phyloP scores from a whole-genome alignment of 2,113 vertebrate species.

The Leptosomus discolor region DNA sequence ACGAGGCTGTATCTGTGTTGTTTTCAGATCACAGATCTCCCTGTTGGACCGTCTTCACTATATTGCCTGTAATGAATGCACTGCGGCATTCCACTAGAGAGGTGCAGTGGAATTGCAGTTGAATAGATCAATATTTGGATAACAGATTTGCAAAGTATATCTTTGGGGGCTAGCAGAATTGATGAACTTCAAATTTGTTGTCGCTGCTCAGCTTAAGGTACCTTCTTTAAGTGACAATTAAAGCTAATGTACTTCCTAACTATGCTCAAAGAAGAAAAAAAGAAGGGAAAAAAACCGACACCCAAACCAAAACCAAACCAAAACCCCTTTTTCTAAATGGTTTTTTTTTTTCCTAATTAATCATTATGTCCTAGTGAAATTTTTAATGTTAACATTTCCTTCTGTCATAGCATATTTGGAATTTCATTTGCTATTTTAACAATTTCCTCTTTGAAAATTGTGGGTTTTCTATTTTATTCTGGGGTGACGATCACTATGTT shows the following conservation, averaged over 20 bases:
- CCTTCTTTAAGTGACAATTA: not conserved
- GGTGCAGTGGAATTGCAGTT: not conserved
- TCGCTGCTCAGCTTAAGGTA: not conserved
- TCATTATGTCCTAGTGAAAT: not conserved
- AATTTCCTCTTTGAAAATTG: not conserved
- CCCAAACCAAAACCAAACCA: not conserved
- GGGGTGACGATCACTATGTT: not conserved
- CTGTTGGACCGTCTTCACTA: not conserved
- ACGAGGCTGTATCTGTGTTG: not conserved
- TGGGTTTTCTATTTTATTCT: not conserved
- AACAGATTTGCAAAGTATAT: not conserved
- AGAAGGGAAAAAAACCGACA: accelerated
- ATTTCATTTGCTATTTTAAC: not conserved
- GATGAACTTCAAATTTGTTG: not conserved
- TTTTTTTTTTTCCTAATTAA: not conserved
- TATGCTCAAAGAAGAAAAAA: not conserved
- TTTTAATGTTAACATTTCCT: not conserved
- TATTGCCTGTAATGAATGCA: not conserved
- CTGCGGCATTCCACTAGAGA: not conserved
- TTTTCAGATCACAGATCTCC: not conserved
- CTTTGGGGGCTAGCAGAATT: not conserved
- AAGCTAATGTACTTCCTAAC: not conserved
- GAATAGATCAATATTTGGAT: not conserved
- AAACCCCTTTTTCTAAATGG: not conserved
- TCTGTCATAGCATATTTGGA: not conserved